Evolutionary conservation across 2,888 invertebrate species (phyloP).

Genomic region (Tribolium freemani): DNA sequence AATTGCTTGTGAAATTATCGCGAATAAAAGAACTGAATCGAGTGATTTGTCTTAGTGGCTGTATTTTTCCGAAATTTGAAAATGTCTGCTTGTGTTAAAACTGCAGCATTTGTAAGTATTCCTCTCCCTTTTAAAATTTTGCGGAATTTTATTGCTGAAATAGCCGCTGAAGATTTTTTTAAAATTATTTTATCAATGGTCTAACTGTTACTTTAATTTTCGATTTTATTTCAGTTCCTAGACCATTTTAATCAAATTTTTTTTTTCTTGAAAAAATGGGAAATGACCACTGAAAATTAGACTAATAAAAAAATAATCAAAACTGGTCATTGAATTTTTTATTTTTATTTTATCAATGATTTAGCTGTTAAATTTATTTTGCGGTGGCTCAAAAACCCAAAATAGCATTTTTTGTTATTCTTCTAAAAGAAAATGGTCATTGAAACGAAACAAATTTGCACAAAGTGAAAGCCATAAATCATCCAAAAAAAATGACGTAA

Average conservation of each 20-base stretch:
- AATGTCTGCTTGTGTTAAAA: constrained; percentile 20
- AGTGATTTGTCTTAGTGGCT: constrained; percentile 1
- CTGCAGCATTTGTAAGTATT: constrained; percentile 7
- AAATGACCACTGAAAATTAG: too few species aligned
- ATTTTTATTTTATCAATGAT: too few species aligned
- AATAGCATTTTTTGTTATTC: neutral
- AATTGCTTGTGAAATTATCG: constrained; percentile 3
- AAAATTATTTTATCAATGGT: too few species aligned
- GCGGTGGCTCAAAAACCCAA: neutral
- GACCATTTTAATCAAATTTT: too few species aligned
- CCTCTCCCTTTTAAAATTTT: neutral
- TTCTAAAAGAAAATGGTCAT: neutral
- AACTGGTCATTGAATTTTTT: too few species aligned
- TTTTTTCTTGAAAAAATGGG: too few species aligned
- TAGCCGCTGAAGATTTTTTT: neutral
- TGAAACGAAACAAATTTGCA: neutral
- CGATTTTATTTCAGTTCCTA: too few species aligned
- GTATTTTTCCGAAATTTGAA: neutral
- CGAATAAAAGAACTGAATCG: neutral
- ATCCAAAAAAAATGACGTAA: constrained; percentile 27
- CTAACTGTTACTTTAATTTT: too few species aligned
- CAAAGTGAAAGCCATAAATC: neutral
- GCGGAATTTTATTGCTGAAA: neutral
- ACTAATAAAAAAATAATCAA: too few species aligned
- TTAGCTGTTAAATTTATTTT: too few species aligned